Evolutionary conservation across 2,113 vertebrate species (phyloP).

Genomic region (Trogon melanurus): DNA sequence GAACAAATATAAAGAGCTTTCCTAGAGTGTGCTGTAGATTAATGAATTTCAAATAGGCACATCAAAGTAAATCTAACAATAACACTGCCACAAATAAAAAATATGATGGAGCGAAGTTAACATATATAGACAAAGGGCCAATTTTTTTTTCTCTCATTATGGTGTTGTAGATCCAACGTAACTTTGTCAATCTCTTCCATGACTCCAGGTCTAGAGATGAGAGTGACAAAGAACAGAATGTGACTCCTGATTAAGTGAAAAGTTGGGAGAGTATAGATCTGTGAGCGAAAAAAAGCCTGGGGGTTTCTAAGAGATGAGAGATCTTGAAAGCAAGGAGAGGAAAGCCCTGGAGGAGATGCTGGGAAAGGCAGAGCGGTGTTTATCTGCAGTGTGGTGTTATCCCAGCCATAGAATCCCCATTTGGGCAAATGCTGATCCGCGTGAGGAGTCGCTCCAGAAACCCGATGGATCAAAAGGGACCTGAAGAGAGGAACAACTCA

Average conservation of each 20-base stretch:
- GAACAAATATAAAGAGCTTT: conserved; percentile 50
- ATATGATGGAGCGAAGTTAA: conserved; percentile 25
- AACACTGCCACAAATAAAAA: conserved; percentile 51
- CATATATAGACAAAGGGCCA: conserved; percentile 7
- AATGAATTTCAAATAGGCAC: conserved; percentile 53
- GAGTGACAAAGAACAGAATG: conserved; percentile 15
- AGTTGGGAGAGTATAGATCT: background rate
- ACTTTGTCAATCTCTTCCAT: background rate
- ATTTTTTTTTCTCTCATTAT: background rate
- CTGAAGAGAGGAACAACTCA: background rate
- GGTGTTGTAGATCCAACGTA: background rate
- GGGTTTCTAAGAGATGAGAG: conserved; percentile 12
- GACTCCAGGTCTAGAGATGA: background rate
- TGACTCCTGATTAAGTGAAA: background rate
- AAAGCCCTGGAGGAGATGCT: background rate
- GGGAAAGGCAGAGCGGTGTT: background rate
- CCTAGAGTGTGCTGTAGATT: conserved; percentile 26
- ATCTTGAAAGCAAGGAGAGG: conserved; percentile 6
- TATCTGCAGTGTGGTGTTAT: background rate
- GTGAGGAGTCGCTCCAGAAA: background rate
- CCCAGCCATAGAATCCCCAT: background rate
- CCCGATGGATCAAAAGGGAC: fast-evolving
- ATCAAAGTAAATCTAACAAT: conserved; percentile 65
- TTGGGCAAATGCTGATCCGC: fast-evolving
- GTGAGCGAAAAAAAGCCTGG: background rate